Base-by-base conservation (phyloP, 2,888 invertebrate species). In the Troides aeacus region DNA sequence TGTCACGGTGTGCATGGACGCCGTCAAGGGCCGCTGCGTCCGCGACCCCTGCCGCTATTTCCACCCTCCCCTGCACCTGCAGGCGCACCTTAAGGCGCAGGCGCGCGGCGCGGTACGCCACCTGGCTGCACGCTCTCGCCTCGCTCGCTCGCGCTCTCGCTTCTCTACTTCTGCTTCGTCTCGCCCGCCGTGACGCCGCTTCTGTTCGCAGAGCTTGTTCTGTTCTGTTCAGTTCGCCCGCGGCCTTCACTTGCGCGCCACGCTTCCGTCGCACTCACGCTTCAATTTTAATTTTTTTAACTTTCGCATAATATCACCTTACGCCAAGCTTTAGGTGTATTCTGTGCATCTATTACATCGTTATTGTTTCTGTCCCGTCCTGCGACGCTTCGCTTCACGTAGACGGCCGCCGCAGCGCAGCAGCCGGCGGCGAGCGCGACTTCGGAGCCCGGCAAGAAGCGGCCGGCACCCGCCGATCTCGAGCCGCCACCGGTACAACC, bases 1-100 rank as follows among this genome's bases (percentile, higher is more conserved):
- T 94, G 98, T 98, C 95, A 98, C 98, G 95, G 98, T 98, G 95
- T 99, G 99, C 97, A 98, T 98, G 98, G 98, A 99, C 96, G 98
- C 97, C 95, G 97, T 98, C 95, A 97, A 97, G 96, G 97, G 97
- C 95, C 97, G 97, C 96, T 98, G 98, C 96, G 96, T 97, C 95
- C 97, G 98, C 95, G 98, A 98, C 95, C 97, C 97, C 95, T 99
- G 99, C 97, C 97, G 98, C 96, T 98, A 98, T 97, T 98, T 98
- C 96, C 98, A 99, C 96, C 98, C 98, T 95, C 98, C 98, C 95
- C 96, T 98, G 96, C 98, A 99, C 97, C 98, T 99, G 95, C 97
- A 97, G 97, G 97, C 97, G 96, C 97, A 97, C 97, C 97, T 98
- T 96, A 97, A 97, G 97, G 97, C 97, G 95, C 98, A 98, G 96